Evolutionary conservation across 2,888 invertebrate genomes (phyloP).

Genomic region (Apomyelois bistriatella): DNA sequence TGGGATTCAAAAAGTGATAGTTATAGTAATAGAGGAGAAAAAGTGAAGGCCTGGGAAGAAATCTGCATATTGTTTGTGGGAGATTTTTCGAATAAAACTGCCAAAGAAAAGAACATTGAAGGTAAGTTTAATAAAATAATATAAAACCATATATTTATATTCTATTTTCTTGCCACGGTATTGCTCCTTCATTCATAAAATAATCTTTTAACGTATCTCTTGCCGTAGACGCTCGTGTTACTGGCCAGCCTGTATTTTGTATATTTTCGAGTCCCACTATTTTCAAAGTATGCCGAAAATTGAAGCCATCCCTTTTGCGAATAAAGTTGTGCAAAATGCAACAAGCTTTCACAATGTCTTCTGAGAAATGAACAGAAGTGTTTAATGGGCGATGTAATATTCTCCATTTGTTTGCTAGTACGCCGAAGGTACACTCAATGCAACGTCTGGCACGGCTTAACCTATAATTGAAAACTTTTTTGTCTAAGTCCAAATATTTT

Average conservation of each 20-base stretch:
- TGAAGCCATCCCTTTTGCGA: background rate
- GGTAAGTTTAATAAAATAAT: conserved; percentile 27
- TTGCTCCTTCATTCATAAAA: conserved; percentile 29
- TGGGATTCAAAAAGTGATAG: conserved; percentile 27
- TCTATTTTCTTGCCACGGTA: conserved; percentile 28
- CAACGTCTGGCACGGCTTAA: too few species aligned
- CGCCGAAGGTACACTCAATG: too few species aligned
- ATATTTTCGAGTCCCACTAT: conserved; percentile 25
- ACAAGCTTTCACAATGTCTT: background rate
- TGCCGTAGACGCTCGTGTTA: conserved; percentile 22
- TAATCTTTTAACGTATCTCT: conserved; percentile 28
- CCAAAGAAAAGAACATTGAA: conserved; percentile 28
- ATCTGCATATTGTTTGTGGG: conserved; percentile 27
- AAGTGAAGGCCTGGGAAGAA: conserved; percentile 29
- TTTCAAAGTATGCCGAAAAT: conserved; percentile 23
- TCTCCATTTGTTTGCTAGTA: too few species aligned
- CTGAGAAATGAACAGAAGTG: background rate
- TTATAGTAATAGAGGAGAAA: conserved; percentile 26
- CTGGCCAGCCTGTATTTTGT: conserved; percentile 23
- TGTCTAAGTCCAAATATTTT: too few species aligned
- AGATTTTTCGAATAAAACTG: conserved; percentile 25
- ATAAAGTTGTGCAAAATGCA: too few species aligned
- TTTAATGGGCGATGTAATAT: too few species aligned
- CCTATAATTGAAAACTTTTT: too few species aligned
- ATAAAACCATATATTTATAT: conserved; percentile 25